phyloP scores from a whole-genome alignment of 2,113 vertebrate genomes.

The Sphyrna mokarran region DNA sequence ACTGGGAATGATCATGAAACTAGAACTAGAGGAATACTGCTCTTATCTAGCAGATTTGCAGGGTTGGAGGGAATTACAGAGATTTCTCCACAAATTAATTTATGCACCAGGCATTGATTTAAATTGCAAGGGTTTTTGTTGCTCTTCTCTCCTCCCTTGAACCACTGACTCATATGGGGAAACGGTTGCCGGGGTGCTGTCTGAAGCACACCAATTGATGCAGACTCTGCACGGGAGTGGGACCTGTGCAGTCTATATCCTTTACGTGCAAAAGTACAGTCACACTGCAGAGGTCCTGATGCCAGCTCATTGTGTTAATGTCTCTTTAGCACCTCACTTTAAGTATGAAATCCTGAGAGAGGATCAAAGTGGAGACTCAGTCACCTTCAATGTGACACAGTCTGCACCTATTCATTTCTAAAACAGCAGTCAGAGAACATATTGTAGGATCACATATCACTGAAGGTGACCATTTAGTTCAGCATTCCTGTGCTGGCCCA shows the following conservation, averaged over 20 bases:
- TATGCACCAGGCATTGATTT: background rate
- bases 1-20: background rate
- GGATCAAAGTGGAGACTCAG: no score
- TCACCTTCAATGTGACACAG: background rate
- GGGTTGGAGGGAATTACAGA: background rate
- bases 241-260: background rate
- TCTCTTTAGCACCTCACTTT: background rate
- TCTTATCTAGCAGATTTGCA: background rate
- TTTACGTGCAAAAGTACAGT: background rate
- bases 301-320: background rate
- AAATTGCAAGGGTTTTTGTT: background rate
- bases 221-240: background rate
- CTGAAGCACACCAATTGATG: background rate
- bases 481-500: background rate
- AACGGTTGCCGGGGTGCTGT: background rate
- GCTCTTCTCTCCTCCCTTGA: background rate
- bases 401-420: background rate
- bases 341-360: background rate
- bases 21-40: background rate
- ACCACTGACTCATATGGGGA: background rate
- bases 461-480: background rate
- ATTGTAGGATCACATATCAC: background rate
- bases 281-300: background rate
- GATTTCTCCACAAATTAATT: background rate
- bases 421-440: background rate